A percentile compares a stretch with the other conserved stretches of the same genome.
Conservation (phyloP, 2,113 vertebrate genomes). For the Melozone crissalis region DNA sequence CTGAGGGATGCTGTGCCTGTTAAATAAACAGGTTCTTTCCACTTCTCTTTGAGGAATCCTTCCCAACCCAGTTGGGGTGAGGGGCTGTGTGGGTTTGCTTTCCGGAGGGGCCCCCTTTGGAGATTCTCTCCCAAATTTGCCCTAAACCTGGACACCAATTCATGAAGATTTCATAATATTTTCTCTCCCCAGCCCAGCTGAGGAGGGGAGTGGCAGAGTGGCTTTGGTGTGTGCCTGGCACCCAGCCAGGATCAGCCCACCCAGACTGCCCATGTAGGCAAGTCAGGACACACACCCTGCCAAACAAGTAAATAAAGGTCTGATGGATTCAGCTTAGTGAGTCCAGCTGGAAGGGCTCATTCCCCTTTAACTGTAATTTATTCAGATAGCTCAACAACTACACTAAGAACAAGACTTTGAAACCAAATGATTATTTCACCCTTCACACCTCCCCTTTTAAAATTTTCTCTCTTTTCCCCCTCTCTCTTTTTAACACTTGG, state of each 20-base stretch:
- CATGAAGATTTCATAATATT: accelerated
- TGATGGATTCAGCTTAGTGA: background rate
- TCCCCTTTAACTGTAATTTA: background rate
- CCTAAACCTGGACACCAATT: background rate
- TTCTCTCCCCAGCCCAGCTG: background rate
- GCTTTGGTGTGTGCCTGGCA: background rate
- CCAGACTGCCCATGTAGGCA: background rate
- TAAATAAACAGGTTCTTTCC: too few species aligned
- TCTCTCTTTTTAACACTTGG: background rate
- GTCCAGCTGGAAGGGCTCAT: background rate
- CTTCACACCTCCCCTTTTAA: background rate
- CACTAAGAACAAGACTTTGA: background rate
- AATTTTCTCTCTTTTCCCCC: accelerated
- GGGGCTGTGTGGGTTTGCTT: too few species aligned
- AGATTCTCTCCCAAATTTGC: too few species aligned
- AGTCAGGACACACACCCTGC: background rate
- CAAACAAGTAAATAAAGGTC: background rate
- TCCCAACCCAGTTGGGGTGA: too few species aligned
- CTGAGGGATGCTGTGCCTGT: too few species aligned
- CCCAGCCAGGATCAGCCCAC: background rate
- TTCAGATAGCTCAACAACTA: background rate
- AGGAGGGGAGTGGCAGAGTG: background rate
- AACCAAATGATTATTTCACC: background rate
- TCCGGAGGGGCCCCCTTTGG: too few species aligned
- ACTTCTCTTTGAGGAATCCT: too few species aligned